Conservation (phyloP, 1,140 invertebrate species). For the Lasioglossum albipes region DNA sequence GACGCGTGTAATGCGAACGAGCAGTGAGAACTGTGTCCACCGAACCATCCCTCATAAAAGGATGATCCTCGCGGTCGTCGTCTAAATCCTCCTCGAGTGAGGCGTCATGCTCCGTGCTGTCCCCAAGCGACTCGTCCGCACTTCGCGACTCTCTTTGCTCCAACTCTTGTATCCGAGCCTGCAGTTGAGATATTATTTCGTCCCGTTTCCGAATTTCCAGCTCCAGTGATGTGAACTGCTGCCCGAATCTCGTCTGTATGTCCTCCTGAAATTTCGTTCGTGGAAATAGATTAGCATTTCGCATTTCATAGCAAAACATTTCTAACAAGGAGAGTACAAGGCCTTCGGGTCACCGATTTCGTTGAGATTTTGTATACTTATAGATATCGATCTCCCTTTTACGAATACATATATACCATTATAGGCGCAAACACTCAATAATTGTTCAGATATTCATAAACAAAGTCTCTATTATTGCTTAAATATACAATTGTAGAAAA, state of each 20-base stretch:
- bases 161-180: constrained; percentile 85
- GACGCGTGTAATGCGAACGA: constrained; percentile 63
- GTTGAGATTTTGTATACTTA: too few species aligned
- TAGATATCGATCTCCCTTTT: too few species aligned
- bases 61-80: constrained; percentile 78
- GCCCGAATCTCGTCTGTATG: constrained; percentile 80
- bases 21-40: constrained; percentile 81
- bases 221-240: constrained; percentile 86
- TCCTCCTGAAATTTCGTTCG: constrained; percentile 75
- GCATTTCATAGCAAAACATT: too few species aligned
- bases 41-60: constrained; percentile 82
- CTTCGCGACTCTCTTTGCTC: constrained; percentile 76
- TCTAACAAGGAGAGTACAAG: too few species aligned
- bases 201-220: constrained; percentile 88
- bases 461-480: too few species aligned
- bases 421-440: too few species aligned
- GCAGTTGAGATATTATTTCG: constrained; percentile 88
- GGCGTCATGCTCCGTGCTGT: constrained; percentile 67
- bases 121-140: constrained; percentile 48
- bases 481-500: too few species aligned
- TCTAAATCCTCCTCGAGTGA: constrained; percentile 70
- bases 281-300: background rate
- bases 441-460: too few species aligned
- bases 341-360: too few species aligned
- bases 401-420: too few species aligned